Base-by-base conservation (phyloP, 2,113 vertebrate species). In the Octodon degus region DNA sequence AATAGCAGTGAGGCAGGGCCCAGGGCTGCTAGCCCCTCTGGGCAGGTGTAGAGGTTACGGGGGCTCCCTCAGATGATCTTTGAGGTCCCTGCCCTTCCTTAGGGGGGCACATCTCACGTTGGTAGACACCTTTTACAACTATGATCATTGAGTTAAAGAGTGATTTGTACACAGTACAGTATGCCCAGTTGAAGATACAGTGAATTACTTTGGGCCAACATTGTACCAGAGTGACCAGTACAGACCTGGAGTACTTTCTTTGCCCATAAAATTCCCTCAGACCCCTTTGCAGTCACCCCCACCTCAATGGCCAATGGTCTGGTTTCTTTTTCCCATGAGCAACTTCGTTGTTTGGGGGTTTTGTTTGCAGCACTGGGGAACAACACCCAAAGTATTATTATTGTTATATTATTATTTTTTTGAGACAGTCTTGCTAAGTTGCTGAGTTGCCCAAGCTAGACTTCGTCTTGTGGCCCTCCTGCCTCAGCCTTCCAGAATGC, bases 21-120 rank as follows among this genome's bases (percentile, higher is more conserved):
- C 7, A 58, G 2, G 20, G 3, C 16, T 30, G n/a, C 17, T 60
- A 7, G 50, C 37, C 17, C n/a, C 27, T 40, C 2, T 0, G 12
- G 2, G 58, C 24, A 55, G 30, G 60, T 4, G 12, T 19, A 30
- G 58, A 77, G 88, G 12, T 32, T 37, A n/a, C n/a, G 77, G 34
- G 89, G 50, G 27, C 27, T 22, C 50, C 32, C 20, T 58, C 40
- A 0, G 63, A 32, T 50, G 50, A 60, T 47, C 40, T 22, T 32
- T 60, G 50, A 60, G 25, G 86, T 53, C 63, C 53, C 63, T 70
- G 63, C 62, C 34, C n/a, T 91, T 77, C 72, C 37, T 43, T 4
- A 25, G 43, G 20, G 62, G 62, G n/a, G 60, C 5, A 2, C 5
- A 55, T 17, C 10, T 55, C 25, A 77, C 43, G 2, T 50, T 50